These are phyloP conservation scores for Portevinia maculata DNA, from an alignment of 2,888 invertebrate genomes.

Conservation along the genomic window DNA sequence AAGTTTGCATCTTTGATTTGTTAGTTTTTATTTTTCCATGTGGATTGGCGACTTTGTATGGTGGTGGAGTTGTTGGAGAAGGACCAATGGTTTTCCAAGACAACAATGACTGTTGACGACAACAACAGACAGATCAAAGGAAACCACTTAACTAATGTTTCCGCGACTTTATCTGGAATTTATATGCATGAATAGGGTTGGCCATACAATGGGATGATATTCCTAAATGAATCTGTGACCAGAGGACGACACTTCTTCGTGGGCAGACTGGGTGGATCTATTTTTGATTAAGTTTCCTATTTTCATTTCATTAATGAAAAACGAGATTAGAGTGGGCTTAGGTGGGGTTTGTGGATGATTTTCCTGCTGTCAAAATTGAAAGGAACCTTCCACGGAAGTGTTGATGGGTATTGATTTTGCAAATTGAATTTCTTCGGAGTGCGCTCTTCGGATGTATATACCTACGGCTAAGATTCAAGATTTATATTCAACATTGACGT, in stretches of 20 bases:
- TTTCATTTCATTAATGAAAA: not conserved
- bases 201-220: not conserved
- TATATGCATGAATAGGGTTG: not conserved
- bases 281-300: not conserved
- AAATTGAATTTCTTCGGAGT: too few relatives aligned
- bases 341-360: not conserved
- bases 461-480: too few relatives aligned
- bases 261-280: not conserved
- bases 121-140: constrained; percentile 3
- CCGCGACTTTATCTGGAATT: constrained; percentile 13
- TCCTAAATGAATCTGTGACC: constrained; percentile 12
- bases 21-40: constrained; percentile 3
- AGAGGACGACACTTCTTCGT: constrained; percentile 9
- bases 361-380: not conserved
- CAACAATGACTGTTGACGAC: constrained; percentile 4
- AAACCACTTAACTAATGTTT: constrained; percentile 21
- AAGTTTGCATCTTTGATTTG: constrained; percentile 14
- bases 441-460: too few relatives aligned
- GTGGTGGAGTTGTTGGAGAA: not conserved
- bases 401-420: too few relatives aligned
- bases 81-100: constrained; percentile 6
- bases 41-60: not conserved
- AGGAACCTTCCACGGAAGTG: too few relatives aligned
- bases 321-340: not conserved
- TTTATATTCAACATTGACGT: too few relatives aligned